Evolutionary conservation across 2,888 invertebrate genomes (phyloP).

Genomic region (Folsomia candida): DNA sequence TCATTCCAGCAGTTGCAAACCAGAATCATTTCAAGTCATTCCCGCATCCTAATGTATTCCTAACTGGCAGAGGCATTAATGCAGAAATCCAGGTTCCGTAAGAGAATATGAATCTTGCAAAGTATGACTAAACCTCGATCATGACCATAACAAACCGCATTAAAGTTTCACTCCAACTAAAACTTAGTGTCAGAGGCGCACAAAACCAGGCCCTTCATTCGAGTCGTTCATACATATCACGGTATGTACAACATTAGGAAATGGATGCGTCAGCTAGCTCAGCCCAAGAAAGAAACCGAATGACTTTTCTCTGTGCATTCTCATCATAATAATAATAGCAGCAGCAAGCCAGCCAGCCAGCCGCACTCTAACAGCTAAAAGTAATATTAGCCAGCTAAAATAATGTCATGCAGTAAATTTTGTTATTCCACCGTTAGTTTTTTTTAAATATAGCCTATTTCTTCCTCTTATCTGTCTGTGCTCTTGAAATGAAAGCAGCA

Average conservation of each 20-base stretch:
- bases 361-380: background rate
- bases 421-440: constrained; percentile 1
- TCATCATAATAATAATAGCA: background rate
- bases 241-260: background rate
- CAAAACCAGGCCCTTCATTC: background rate
- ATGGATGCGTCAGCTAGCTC: constrained; percentile 8
- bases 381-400: background rate
- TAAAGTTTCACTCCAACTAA: background rate
- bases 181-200: background rate
- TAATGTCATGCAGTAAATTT: constrained; percentile 13
- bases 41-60: background rate
- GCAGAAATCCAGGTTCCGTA: background rate
- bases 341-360: background rate
- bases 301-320: background rate
- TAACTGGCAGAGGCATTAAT: background rate
- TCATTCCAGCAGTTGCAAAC: background rate
- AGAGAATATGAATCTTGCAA: background rate
- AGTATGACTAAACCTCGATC: background rate
- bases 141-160: background rate
- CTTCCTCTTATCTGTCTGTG: constrained; percentile 7
- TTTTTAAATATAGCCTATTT: constrained; percentile 7
- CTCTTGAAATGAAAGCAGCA: constrained; percentile 17
- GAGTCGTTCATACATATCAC: background rate
- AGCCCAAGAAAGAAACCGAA: background rate
- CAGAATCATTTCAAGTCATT: background rate